A percentile compares a stretch with the other conserved stretches of the same genome.
These are phyloP conservation scores for Meleagris gallopavo DNA, from an alignment of 2,113 vertebrate species.

Conservation along the genomic window DNA sequence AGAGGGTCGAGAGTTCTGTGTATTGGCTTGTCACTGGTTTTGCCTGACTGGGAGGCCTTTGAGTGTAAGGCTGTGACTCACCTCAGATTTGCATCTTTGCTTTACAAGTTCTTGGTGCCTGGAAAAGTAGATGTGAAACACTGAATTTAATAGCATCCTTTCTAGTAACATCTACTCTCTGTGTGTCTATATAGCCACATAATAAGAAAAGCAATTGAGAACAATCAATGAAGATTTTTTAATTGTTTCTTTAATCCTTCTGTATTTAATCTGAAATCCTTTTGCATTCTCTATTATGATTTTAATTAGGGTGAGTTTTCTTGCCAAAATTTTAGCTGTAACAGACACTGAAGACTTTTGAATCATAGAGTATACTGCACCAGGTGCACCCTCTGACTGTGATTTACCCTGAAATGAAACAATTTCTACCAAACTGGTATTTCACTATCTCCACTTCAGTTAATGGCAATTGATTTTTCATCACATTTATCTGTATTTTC, in stretches of 20 bases:
- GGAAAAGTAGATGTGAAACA: neutral
- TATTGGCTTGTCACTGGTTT: neutral
- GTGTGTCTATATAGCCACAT: accelerated
- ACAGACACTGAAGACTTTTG: neutral
- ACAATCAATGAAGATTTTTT: neutral
- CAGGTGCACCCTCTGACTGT: neutral
- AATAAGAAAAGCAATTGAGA: neutral
- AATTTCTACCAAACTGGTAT: accelerated
- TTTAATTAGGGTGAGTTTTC: neutral
- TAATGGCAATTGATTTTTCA: neutral
- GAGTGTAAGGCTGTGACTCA: neutral
- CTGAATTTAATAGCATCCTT: neutral
- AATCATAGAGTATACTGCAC: accelerated
- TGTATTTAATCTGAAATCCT: neutral
- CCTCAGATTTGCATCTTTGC: neutral
- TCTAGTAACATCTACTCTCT: neutral
- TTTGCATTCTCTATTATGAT: neutral
- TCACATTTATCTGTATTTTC: neutral
- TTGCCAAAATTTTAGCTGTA: neutral
- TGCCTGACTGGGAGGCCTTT: neutral
- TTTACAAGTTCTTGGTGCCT: neutral
- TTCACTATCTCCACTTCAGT: neutral
- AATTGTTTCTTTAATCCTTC: neutral
- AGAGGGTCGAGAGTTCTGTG: neutral
- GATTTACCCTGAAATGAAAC: neutral